Evolutionary conservation across 2,888 invertebrate species (phyloP).

Genomic region (Drosophila stalkeri): DNA sequence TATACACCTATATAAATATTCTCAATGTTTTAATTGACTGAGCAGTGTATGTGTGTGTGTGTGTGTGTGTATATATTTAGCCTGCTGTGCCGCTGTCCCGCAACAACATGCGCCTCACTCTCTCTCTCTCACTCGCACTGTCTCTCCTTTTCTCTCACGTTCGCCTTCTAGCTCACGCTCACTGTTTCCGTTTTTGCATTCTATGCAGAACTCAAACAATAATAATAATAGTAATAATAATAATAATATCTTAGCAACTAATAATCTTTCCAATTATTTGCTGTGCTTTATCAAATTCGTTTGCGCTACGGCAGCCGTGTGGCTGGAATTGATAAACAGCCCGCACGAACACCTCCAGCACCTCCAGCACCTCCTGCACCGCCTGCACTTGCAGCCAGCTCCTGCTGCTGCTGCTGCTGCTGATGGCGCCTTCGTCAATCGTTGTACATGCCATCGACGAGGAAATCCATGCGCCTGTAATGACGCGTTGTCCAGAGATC

Average conservation of each 20-base stretch:
- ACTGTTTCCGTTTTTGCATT: conserved; percentile 51
- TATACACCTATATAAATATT: conserved; percentile 22
- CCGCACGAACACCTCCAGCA: not conserved
- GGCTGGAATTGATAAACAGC: conserved; percentile 24
- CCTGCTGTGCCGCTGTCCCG: conserved; percentile 17
- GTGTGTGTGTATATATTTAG: conserved; percentile 32
- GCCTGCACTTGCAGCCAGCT: conserved; percentile 9
- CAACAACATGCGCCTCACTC: conserved; percentile 1
- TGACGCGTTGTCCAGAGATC: conserved; percentile 95
- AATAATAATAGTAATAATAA: conserved; percentile 1
- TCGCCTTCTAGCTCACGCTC: not conserved
- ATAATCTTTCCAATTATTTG: conserved; percentile 42
- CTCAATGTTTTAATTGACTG: conserved; percentile 59
- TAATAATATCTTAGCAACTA: conserved; percentile 53
- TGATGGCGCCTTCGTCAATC: conserved; percentile 86
- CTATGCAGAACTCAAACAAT: conserved; percentile 42
- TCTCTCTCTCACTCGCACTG: not conserved
- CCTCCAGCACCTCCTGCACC: conserved; percentile 9
- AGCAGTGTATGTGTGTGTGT: conserved; percentile 34
- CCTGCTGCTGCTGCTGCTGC: conserved; percentile 30
- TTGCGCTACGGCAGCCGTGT: conserved; percentile 35
- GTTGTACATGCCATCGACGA: conserved; percentile 96
- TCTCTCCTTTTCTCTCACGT: not conserved
- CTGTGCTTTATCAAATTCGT: conserved; percentile 31
- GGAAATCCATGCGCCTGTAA: conserved; percentile 94